These are phyloP conservation scores for Ammodytes marinus DNA, from an alignment of 2,113 vertebrate species.

Conservation along the genomic window DNA sequence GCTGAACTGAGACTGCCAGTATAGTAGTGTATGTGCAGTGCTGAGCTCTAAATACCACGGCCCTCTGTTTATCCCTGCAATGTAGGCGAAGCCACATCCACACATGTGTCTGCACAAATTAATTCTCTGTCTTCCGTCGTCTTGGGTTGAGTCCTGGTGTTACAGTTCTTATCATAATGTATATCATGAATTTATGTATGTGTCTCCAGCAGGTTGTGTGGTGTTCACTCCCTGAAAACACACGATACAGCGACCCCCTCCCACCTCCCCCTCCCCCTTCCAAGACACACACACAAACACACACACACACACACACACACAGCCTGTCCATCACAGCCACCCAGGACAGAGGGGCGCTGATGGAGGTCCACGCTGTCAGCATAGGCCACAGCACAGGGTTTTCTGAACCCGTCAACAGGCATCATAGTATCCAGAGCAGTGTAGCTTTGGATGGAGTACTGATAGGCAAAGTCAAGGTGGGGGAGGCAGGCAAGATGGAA, in stretches of 20 bases:
- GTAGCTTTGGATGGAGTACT: conserved; percentile 17
- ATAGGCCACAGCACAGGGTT: conserved; percentile 20
- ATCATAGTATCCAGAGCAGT: conserved; percentile 2
- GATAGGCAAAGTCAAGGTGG: conserved; percentile 14
- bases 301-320: not conserved
- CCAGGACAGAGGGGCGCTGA: conserved; percentile 30
- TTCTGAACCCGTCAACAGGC: conserved; percentile 47
- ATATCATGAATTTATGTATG: conserved; percentile 72
- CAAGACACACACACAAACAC: not conserved
- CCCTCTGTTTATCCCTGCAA: conserved; percentile 59
- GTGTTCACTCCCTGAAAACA: conserved; percentile 33
- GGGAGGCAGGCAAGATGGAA: not conserved
- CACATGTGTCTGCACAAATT: conserved; percentile 34
- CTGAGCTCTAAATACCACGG: conserved; percentile 52
- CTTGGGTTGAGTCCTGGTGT: conserved; percentile 13
- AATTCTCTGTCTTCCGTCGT: conserved; percentile 40
- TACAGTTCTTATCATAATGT: conserved; percentile 48
- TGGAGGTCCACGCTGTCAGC: conserved; percentile 37
- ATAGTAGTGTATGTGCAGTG: conserved; percentile 56
- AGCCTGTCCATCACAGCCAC: conserved; percentile 50
- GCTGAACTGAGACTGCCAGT: conserved; percentile 61
- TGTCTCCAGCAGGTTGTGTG: conserved; percentile 34
- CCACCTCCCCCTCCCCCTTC: not conserved
- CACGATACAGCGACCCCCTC: not conserved
- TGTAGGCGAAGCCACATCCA: conserved; percentile 49